phyloP scores from a whole-genome alignment of 2,797 vertebrate genomes.

The Tokudaia tokunoshimensis region DNA sequence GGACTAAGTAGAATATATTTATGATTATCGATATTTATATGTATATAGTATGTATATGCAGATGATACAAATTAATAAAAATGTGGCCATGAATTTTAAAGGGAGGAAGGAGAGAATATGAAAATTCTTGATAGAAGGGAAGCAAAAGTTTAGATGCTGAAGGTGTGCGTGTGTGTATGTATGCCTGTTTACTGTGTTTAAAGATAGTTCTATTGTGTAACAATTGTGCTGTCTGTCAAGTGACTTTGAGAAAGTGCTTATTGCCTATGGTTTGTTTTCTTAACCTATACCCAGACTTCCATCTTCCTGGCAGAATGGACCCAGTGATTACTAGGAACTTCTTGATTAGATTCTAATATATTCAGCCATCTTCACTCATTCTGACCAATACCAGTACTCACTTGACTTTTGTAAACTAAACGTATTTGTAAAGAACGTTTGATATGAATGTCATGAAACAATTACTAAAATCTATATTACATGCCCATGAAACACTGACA shows the following conservation, averaged over 20 bases:
- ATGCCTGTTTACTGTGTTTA: background rate
- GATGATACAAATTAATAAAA: background rate
- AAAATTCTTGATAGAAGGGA: background rate
- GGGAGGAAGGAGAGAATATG: background rate
- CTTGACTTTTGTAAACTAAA: background rate
- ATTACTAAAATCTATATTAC: background rate
- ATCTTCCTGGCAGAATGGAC: background rate
- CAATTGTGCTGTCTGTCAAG: background rate
- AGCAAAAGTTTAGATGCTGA: background rate
- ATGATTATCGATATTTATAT: background rate
- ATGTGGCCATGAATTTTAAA: background rate
- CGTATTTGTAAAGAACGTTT: background rate
- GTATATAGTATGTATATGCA: background rate
- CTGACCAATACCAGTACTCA: background rate
- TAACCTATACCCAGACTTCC: background rate
- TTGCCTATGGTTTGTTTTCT: no score
- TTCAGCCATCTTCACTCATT: background rate
- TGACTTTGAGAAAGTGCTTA: background rate
- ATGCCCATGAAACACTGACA: background rate
- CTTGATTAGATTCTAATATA: background rate
- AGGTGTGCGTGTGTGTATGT: background rate
- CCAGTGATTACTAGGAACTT: background rate
- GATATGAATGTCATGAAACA: background rate
- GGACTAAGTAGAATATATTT: background rate
- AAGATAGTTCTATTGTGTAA: background rate